Percentiles rank a stretch among this genome's conserved stretches.
phyloP scores from a whole-genome alignment of 2,888 invertebrate genomes.

The Mythimna albipuncta region DNA sequence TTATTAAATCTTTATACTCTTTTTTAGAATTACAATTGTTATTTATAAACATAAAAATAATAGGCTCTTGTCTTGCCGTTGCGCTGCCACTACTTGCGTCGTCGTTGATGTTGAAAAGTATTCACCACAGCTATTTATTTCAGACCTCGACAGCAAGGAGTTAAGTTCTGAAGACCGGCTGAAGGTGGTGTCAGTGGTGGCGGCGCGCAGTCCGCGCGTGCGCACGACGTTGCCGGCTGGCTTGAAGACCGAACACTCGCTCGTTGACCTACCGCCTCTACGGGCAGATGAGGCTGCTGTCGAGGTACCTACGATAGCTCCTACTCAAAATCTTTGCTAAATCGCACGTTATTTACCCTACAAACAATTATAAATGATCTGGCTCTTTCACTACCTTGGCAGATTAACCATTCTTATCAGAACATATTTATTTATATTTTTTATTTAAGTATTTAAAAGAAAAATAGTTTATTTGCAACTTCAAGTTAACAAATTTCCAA shows the following conservation, averaged over 20 bases:
- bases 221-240: constrained; percentile 93
- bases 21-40: too few species aligned
- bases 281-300: constrained; percentile 82
- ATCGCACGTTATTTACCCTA: neutral
- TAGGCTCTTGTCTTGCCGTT: too few species aligned
- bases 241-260: constrained; percentile 84
- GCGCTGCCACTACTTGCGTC: too few species aligned
- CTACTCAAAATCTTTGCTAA: neutral
- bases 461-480: too few species aligned
- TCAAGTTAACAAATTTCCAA: too few species aligned
- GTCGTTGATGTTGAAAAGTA: neutral
- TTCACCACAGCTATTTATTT: constrained; percentile 5
- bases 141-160: constrained; percentile 77
- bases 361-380: neutral
- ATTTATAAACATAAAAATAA: too few species aligned
- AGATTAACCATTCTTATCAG: neutral
- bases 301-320: constrained; percentile 71
- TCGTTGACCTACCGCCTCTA: constrained; percentile 81
- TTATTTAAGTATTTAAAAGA: too few species aligned
- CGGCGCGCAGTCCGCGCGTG: constrained; percentile 93
- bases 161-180: constrained; percentile 94
- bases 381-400: neutral
- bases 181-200: constrained; percentile 94
- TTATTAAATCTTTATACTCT: too few species aligned
- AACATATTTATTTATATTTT: too few species aligned